These are phyloP conservation scores for Luidia sarsii DNA, from an alignment of 53 echinoderm and acorn worm genomes.

Conservation along the genomic window DNA sequence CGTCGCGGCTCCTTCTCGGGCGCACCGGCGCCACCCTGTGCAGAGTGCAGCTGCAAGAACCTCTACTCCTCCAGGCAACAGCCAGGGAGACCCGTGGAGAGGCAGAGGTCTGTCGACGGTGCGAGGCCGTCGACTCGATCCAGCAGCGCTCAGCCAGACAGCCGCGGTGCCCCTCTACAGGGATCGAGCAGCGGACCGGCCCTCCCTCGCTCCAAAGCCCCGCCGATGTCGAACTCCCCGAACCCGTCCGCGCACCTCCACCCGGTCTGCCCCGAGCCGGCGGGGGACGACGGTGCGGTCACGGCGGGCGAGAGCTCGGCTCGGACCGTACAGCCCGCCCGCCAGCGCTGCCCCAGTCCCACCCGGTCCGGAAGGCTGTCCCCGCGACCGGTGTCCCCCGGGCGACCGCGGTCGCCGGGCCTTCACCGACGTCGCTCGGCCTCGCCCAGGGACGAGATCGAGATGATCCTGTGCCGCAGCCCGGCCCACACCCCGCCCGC, in stretches of 20 bases:
- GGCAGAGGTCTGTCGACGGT: constrained; percentile 7
- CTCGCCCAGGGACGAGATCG: constrained; percentile 27
- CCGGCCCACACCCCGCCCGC: not conserved
- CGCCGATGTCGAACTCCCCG: not conserved
- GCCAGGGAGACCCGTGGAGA: not conserved
- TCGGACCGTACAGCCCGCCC: not conserved
- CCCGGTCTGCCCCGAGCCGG: not conserved
- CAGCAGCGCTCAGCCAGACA: not conserved
- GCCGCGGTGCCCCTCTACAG: not conserved
- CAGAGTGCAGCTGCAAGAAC: not conserved
- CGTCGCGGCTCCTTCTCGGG: constrained; percentile 33
- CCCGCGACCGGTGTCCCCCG: not conserved
- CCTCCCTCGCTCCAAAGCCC: constrained; percentile 5
- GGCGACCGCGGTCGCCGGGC: constrained; percentile 17
- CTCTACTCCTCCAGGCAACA: not conserved
- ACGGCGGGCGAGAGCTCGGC: not conserved
- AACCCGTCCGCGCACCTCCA: not conserved
- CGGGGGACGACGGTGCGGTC: not conserved
- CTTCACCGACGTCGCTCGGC: not conserved
- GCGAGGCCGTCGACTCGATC: not conserved
- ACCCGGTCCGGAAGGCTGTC: not conserved
- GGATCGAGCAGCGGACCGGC: not conserved
- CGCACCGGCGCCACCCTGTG: not conserved
- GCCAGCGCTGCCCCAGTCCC: not conserved
- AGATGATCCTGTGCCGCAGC: constrained; percentile 1